Evolutionary conservation across 2,797 vertebrate species (phyloP).

Genomic region (Sarcophilus harrisii): DNA sequence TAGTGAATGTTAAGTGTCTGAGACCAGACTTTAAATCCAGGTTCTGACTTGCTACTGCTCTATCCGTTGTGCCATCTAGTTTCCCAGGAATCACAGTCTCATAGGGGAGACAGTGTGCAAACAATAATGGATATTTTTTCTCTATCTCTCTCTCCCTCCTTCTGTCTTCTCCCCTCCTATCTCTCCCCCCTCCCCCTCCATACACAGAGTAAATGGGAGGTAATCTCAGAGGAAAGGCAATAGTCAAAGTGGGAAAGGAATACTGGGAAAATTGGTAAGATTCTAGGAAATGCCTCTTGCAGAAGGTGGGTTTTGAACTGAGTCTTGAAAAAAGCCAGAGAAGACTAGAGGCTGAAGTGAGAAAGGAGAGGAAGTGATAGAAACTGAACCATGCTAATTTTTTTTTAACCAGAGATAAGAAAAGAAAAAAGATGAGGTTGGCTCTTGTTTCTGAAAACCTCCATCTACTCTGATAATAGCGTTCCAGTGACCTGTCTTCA

Average conservation of each 20-base stretch:
- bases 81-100: not conserved
- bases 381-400: not conserved
- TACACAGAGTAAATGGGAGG: not conserved
- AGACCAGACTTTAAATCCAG: no score
- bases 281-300: not conserved
- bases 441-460: not conserved
- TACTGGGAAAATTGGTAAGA: not conserved
- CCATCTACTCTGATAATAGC: not conserved
- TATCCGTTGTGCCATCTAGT: no score
- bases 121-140: not conserved
- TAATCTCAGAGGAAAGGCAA: not conserved
- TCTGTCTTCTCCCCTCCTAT: not conserved
- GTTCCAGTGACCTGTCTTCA: not conserved
- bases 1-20: no score
- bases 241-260: not conserved
- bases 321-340: not conserved
- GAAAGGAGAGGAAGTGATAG: conserved; percentile 11
- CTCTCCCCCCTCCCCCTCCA: no score
- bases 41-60: no score
- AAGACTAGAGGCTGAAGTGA: not conserved
- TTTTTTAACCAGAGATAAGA: conserved; percentile 37
- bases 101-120: not conserved
- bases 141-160: not conserved
- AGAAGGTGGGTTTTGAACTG: not conserved
- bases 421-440: conserved; percentile 29